Percentiles rank a stretch among this genome's conserved stretches.
phyloP scores from a whole-genome alignment of 2,797 vertebrate genomes.

The Pangasius mekongensis region DNA sequence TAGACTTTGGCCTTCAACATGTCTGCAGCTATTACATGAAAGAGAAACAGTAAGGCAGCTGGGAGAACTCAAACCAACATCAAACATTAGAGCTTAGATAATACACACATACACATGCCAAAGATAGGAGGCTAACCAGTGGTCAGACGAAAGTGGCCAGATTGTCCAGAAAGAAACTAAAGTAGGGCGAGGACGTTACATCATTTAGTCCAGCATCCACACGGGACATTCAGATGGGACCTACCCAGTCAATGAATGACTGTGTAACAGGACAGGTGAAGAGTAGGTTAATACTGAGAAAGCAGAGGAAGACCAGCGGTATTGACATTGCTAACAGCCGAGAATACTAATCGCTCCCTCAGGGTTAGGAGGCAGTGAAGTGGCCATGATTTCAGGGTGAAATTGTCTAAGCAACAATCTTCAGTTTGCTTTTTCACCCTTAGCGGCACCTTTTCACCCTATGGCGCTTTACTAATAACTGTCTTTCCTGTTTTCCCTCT shows the following conservation, averaged over 20 bases:
- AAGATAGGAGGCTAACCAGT: slow-evolving; percentile 27
- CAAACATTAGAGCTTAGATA: slow-evolving; percentile 38
- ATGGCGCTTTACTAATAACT: background rate
- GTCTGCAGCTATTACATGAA: slow-evolving; percentile 49
- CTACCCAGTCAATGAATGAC: background rate
- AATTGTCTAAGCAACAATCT: background rate
- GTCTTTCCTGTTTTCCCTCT: too few relatives aligned
- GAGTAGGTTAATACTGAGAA: slow-evolving; percentile 9
- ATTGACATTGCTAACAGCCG: slow-evolving; percentile 22
- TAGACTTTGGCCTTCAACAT: slow-evolving; percentile 34
- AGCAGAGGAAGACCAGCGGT: background rate
- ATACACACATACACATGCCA: slow-evolving; percentile 2
- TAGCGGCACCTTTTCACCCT: too few relatives aligned
- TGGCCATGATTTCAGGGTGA: background rate
- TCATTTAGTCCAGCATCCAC: background rate
- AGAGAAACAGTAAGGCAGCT: slow-evolving; percentile 36
- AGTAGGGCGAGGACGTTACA: slow-evolving; percentile 14
- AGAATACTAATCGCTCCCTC: slow-evolving; percentile 22
- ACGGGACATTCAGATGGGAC: slow-evolving; percentile 20
- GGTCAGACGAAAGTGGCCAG: background rate
- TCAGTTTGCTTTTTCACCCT: background rate
- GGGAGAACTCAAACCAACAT: slow-evolving; percentile 35
- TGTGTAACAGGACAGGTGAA: background rate
- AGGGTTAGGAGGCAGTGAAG: slow-evolving; percentile 13
- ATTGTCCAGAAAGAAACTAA: background rate